Evolutionary conservation across 2,888 invertebrate species (phyloP), one percentile per base, ranked within the genome.

Genomic region (Polydesmus complanatus): DNA sequence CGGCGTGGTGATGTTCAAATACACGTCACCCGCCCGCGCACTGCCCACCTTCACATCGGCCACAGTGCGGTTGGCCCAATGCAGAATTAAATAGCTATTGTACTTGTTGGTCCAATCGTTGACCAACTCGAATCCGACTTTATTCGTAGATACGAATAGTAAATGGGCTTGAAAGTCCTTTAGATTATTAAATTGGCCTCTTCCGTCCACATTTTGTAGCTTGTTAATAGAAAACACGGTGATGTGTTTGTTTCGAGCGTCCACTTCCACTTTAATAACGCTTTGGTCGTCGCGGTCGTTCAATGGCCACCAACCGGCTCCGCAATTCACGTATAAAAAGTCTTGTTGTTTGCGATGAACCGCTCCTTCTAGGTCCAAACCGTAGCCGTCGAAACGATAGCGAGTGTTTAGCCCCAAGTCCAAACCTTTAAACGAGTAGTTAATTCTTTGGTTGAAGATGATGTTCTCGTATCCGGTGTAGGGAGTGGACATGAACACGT

Each of bases 401-500:
- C 37, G 37, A 14, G 37, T 37, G 5, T 37, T 37, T 37, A 14
- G 8, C 14, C 37, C 37, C 5, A 37, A 5, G 8, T 8, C 37
- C 8, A 37, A 5, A 37, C 14, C 37, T 37, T 14, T 5, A 5
- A 60, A 21, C 5, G n/a, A 37, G n/a, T 60, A 60, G n/a, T 37
- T 47, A 3, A 60, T 19, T 1, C 21, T 22, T 14, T 60, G 48
- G n/a, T 47, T 48, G 19, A 60, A 49, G 25, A 52, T 47, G n/a
- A 60, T 60, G 21, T 60, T 25, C 47, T 60, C 60, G 47, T 60
- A 60, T 18, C 60, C 60, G n/a, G 47, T 49, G 55, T 53, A 60
- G 5, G 60, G 60, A 18, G 60, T 60, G 14, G 22, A 23, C 8
- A 60, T n/a, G 49, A 25, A 47, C 14, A 60, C 48, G 2, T 47